Percentiles rank a stretch among this genome's conserved stretches.
Evolutionary conservation across 2,113 vertebrate species (phyloP).

Genomic region (Xiphophorus couchianus): DNA sequence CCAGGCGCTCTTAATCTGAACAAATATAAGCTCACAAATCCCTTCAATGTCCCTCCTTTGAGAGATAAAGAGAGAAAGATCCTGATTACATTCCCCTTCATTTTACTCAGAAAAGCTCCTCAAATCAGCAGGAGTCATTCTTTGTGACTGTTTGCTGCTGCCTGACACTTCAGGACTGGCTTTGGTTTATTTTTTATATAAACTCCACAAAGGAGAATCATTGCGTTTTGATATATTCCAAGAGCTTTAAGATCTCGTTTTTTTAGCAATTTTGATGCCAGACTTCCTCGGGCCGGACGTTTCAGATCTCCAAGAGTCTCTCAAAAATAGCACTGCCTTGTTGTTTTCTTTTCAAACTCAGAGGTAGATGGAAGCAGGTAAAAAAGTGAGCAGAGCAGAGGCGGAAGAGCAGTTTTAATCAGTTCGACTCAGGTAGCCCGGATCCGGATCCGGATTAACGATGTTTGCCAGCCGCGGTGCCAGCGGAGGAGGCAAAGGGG

Average conservation of each 20-base stretch:
- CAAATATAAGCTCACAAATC: constrained; percentile 78
- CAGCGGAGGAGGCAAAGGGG: constrained; percentile 75
- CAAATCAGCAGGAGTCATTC: constrained; percentile 57
- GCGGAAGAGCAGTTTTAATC: constrained; percentile 33
- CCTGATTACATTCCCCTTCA: constrained; percentile 61
- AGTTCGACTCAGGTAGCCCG: constrained; percentile 20
- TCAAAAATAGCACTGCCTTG: constrained; percentile 69
- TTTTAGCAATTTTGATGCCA: constrained; percentile 55
- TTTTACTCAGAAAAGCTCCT: constrained; percentile 63
- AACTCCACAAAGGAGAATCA: constrained; percentile 56
- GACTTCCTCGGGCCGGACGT: constrained; percentile 55
- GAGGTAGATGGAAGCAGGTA: constrained; percentile 41
- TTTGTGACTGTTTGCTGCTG: constrained; percentile 44
- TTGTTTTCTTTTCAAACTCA: constrained; percentile 50
- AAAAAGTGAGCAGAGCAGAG: constrained; percentile 15
- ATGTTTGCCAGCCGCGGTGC: constrained; percentile 82
- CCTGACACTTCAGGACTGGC: constrained; percentile 53
- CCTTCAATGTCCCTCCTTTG: constrained; percentile 71
- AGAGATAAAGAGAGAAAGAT: constrained; percentile 71
- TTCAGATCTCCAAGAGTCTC: constrained; percentile 59
- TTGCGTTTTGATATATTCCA: constrained; percentile 58
- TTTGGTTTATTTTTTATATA: constrained; percentile 68
- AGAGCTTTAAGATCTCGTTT: constrained; percentile 51
- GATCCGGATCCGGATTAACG: constrained; percentile 11
- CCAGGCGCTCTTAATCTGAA: constrained; percentile 72